A percentile compares a stretch with the other conserved stretches of the same genome.
phyloP scores from a whole-genome alignment of 2,797 vertebrate genomes.

The Helicolenus hilgendorfi region DNA sequence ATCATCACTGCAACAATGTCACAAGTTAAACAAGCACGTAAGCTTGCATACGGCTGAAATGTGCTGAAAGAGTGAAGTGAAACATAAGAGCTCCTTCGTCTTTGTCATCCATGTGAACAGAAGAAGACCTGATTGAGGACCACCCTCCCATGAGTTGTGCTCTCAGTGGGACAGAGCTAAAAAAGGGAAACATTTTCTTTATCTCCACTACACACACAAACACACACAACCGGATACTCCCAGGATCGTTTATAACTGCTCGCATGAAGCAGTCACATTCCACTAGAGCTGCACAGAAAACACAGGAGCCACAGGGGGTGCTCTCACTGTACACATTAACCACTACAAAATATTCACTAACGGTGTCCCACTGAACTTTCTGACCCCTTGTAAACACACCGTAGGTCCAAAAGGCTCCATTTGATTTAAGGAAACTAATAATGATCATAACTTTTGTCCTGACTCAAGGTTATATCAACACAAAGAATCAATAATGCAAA shows the following conservation, averaged over 20 bases:
- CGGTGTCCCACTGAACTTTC: conserved; percentile 31
- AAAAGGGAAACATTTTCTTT: conserved; percentile 74
- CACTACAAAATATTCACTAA: conserved; percentile 63
- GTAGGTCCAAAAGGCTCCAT: background rate
- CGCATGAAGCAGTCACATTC: conserved; percentile 75
- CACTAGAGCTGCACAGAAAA: conserved; percentile 16
- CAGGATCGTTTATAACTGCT: conserved; percentile 77
- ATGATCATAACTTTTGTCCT: background rate
- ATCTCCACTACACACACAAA: conserved; percentile 35
- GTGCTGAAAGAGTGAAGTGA: conserved; percentile 39
- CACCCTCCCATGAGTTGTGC: conserved; percentile 21
- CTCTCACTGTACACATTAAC: conserved; percentile 75
- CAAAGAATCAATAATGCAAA: background rate
- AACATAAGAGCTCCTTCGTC: conserved; percentile 1
- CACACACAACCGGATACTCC: conserved; percentile 71
- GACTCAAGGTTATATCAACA: background rate
- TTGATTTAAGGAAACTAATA: background rate
- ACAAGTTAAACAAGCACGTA: background rate
- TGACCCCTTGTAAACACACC: conserved; percentile 4
- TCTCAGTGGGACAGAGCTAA: conserved; percentile 63
- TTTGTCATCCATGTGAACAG: conserved; percentile 37
- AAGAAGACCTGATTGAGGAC: conserved; percentile 50
- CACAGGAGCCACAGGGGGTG: conserved; percentile 62
- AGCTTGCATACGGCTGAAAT: background rate
- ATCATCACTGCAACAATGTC: background rate